Evolutionary conservation across 2,797 vertebrate species (phyloP), one percentile per base, ranked within the genome.

Genomic region (Semotilus atromaculatus): DNA sequence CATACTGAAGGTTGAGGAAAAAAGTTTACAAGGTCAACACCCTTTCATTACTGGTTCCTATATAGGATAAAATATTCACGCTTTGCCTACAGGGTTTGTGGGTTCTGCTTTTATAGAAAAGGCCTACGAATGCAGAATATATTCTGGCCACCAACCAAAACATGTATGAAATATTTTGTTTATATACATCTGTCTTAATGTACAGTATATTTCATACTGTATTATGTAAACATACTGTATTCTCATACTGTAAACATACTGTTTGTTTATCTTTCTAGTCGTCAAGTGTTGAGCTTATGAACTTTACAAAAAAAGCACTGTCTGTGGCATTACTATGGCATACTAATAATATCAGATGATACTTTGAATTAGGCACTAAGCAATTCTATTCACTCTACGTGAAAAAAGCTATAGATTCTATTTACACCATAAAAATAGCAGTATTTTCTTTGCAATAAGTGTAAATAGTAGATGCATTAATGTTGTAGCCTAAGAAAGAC

Each of bases 1-100:
- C 85, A 84, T 88, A 85, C 83, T 89, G 88, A 92, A 92, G 92
- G 91, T 88, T 91, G 85, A 80, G 81, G 45, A 10, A 68, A 83
- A 83, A 87, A 85, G 86, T 89, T 87, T 83, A 53, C 74, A 87
- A 82, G 82, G 85, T 86, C 86, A 86, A 23, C 55, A 73, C 11
- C 70, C 10, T 81, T 85, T 77, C 31, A 72, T 36, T 84, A 86
- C 66, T 82, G 68, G 13, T 55, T 45, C 53, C 75, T 84, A n/a
- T 80, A 53, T 78, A 48, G 11, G 51, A 34, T 58, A 14, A 58
- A 53, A 55, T 29, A 58, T 60, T 14, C 48, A 36, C 1, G 13
- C 29, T 70, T 68, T 88, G 53, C 51, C 29, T 81, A 55, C 67
- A 80, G 88, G 81, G 79, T 85, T 38, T 62, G 64, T 43, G 67